Base-by-base conservation (phyloP, 2,888 invertebrate species). In the Priocnemis perturbator region DNA sequence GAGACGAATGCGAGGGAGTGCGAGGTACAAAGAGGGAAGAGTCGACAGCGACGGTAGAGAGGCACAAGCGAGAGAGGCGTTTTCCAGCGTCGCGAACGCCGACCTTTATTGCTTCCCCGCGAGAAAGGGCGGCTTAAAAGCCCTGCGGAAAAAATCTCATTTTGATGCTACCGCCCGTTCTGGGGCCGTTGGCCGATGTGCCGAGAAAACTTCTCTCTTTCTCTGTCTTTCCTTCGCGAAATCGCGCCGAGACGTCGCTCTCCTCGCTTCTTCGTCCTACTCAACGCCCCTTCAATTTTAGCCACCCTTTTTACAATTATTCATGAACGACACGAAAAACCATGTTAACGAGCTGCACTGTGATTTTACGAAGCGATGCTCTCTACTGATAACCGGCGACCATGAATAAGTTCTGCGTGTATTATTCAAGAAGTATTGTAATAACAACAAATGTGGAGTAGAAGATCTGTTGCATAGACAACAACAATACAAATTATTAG, bases 121-220 rank as follows among this genome's bases (percentile, higher is more conserved):
- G 76, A 73, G 63, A 76, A 70, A 59, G 72, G 73, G 56, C 50
- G 64, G 73, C 57, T 73, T 76, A 76, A 76, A 76, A 76, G 76
- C 73, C 71, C 62, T 63, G 55, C 69, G 70, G 65, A 73, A 76
- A 76, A 77, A 76, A 77, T 76, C 77, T 77, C 76, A 76, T 77
- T 77, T 77, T 73, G 77, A 77, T 76, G 76, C 73, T 71, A 76
- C 63, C 67, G 73, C 70, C 69, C 73, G 63, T 76, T 66, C 72
- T 61, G 62, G 37, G 68, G 64, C 75, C 64, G 75, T 74, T 72
- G 68, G 74, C 67, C 71, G 67, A 72, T 74, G 69, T 59, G 67
- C 70, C 68, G 69, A 67, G 67, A 67, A 76, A 67, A 68, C 63
- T 62, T 71, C 67, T 60, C 65, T 17, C 17, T 44, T 23, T 21